Percentiles rank a stretch among this genome's conserved stretches.
Evolutionary conservation across 2,797 vertebrate species (phyloP).

Genomic region (Diplodus sargus): DNA sequence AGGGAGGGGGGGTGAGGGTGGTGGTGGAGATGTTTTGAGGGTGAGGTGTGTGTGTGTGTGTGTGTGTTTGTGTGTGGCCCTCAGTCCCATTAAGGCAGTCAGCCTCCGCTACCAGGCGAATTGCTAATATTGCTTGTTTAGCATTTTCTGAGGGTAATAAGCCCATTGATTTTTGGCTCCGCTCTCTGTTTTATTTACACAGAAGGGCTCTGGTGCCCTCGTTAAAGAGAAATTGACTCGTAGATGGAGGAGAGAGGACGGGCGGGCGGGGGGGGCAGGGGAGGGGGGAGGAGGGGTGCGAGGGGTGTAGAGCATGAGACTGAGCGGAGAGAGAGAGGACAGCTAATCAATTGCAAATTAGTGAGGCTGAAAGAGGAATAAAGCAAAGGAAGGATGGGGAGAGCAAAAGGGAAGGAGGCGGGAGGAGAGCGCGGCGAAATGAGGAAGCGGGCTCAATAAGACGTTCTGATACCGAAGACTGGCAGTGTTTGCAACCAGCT

Average conservation of each 20-base stretch:
- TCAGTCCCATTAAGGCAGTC: slow-evolving; percentile 66
- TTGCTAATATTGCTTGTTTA: slow-evolving; percentile 99
- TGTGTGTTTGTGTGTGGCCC: slow-evolving; percentile 34
- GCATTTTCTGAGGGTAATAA: slow-evolving; percentile 98
- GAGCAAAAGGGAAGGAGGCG: slow-evolving; percentile 39
- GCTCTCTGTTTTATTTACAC: slow-evolving; percentile 90
- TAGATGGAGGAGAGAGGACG: slow-evolving; percentile 66
- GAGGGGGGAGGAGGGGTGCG: not conserved
- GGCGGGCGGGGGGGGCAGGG: slow-evolving; percentile 24
- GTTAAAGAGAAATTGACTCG: slow-evolving; percentile 98
- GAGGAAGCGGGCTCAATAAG: slow-evolving; percentile 68
- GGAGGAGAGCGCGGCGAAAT: slow-evolving; percentile 62
- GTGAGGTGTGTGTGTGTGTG: slow-evolving; percentile 52
- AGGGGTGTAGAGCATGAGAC: slow-evolving; percentile 53
- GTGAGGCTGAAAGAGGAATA: slow-evolving; percentile 76
- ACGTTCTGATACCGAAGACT: slow-evolving; percentile 69
- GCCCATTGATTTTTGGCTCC: slow-evolving; percentile 93
- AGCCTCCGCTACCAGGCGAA: slow-evolving; percentile 90
- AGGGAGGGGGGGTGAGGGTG: not conserved
- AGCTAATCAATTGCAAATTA: slow-evolving; percentile 85
- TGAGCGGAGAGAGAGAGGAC: slow-evolving; percentile 72
- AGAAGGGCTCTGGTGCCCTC: slow-evolving; percentile 91
- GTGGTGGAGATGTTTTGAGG: slow-evolving; percentile 14
- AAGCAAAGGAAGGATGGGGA: slow-evolving; percentile 62
- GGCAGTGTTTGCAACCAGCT: slow-evolving; percentile 62